Percentiles rank a stretch among this genome's conserved stretches.
Evolutionary conservation across 1,140 invertebrate genomes (phyloP).

Genomic region (Hetaerina americana): DNA sequence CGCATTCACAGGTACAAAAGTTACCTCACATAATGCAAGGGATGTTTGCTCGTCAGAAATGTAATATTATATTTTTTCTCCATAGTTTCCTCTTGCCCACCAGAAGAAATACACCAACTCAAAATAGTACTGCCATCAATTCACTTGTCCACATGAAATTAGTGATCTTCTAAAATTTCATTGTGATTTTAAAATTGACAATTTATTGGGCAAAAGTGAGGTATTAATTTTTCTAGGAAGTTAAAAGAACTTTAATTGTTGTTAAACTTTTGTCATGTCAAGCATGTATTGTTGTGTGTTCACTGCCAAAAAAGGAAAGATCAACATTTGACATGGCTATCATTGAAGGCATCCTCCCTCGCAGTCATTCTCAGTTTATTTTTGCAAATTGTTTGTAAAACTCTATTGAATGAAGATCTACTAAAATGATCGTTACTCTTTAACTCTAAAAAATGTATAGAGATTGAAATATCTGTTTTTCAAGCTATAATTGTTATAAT

Average conservation of each 20-base stretch:
- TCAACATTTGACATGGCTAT: background rate
- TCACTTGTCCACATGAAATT: background rate
- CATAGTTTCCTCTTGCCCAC: background rate
- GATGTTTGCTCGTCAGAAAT: conserved; percentile 4
- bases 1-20: conserved; percentile 5
- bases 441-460: background rate
- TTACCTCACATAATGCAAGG: conserved; percentile 11
- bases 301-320: background rate
- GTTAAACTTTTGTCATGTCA: background rate
- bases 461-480: background rate
- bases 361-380: background rate
- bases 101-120: background rate
- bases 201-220: background rate
- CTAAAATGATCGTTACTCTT: background rate
- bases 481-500: background rate
- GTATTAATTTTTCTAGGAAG: background rate
- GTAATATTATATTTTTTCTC: conserved; percentile 1
- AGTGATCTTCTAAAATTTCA: background rate
- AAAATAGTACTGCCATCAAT: background rate
- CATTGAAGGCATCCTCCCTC: background rate
- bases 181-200: background rate
- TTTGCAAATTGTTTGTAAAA: background rate
- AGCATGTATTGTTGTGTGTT: background rate
- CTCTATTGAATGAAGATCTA: background rate
- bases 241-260: background rate